Evolutionary conservation across 2,797 vertebrate genomes (phyloP).

Genomic region (Furcifer pardalis): DNA sequence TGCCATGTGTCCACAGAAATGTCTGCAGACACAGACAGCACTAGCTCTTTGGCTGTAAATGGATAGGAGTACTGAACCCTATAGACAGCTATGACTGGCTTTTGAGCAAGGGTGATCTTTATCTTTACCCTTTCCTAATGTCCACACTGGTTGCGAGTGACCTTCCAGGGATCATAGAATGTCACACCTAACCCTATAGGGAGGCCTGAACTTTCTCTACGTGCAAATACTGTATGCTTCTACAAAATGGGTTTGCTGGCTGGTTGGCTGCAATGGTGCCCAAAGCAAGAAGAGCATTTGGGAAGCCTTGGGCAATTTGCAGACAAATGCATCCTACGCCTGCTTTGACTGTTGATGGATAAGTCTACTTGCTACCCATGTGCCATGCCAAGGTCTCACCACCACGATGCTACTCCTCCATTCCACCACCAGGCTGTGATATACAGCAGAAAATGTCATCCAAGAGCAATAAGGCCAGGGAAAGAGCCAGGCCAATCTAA

Average conservation of each 20-base stretch:
- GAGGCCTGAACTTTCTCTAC: neutral
- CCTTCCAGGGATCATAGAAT: neutral
- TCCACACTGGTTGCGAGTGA: no score
- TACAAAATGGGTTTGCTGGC: neutral
- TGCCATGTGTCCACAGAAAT: no score
- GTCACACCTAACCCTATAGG: neutral
- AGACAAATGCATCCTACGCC: neutral
- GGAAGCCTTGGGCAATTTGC: neutral
- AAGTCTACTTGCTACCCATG: neutral
- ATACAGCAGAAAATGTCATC: neutral
- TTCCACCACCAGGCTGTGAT: neutral
- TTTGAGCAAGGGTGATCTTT: no score
- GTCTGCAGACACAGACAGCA: no score
- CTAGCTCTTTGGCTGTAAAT: no score
- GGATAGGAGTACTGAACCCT: no score
- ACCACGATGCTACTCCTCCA: neutral
- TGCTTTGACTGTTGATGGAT: no score
- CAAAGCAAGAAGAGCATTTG: neutral
- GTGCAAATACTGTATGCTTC: no score
- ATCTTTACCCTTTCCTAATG: no score
- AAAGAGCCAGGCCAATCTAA: neutral
- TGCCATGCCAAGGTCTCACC: neutral
- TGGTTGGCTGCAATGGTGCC: neutral
- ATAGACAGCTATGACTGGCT: no score
- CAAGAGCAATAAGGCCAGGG: neutral